Base-by-base conservation (phyloP, 1,140 invertebrate genomes). In the Cyclina sinensis region DNA sequence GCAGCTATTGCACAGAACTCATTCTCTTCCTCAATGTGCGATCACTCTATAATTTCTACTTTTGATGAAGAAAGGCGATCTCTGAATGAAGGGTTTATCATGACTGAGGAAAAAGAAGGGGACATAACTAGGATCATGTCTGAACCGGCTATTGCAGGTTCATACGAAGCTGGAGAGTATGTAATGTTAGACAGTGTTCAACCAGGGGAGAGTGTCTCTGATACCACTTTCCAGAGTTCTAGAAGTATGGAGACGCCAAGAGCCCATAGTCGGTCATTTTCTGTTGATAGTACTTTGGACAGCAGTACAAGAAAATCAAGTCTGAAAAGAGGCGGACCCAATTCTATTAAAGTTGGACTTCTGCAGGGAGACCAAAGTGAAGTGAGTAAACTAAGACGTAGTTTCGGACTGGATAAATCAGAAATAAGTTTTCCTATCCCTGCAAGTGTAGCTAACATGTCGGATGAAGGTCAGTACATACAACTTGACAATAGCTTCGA, bases 241-340 rank as follows among this genome's bases (percentile, higher is more conserved):
- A 80, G 78, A 74, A 70, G 24, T 68, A 37, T 48, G 62, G 27
- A 76, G 46, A 90, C 62, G 0, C 86, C 73, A 5, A 86, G 37
- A 16, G 62, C 32, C 7, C 84, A 86, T 46, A 81, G 57, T 21
- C 62, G 90, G 9, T 92, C 91, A 46, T 70, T 81, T 16, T 94
- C 92, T n/a, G 81, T 86, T 0, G 91, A 93, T n/a, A 83, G 81
- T 51, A 87, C 74, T 7, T 35, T 88, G 0, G 86, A 90, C 48
- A 24, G 86, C 80, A 79, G 81, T 81, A 59, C 59, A 62, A 32
- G 81, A 78, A 89, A 89, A 39, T 68, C 78, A 12, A 86, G 70
- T n/a, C 80, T 94, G n/a, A 86, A 90, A 68, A 74, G 94, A 37
- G 94, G 94, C 12, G 89, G 90, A 27, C 94, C 94, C 0, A 95